Percentiles rank a stretch among this genome's conserved stretches.
These are phyloP conservation scores for Lepidothrix coronata DNA, from an alignment of 2,113 vertebrate genomes.

Conservation along the genomic window DNA sequence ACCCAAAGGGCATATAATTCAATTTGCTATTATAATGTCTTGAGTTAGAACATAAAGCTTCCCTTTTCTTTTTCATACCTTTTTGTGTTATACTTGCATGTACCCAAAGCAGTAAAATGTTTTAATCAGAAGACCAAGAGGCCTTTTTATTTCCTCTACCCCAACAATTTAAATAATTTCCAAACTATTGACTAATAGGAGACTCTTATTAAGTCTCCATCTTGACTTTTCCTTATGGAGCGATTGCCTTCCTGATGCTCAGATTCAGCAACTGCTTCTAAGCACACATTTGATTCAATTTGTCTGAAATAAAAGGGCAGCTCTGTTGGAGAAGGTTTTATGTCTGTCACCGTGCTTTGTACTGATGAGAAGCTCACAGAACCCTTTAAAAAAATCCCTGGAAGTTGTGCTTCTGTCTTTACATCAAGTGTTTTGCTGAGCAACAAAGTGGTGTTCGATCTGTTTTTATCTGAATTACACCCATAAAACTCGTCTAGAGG, in stretches of 20 bases:
- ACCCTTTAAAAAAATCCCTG: background rate
- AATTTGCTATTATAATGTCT: background rate
- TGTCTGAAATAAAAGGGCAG: background rate
- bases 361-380: background rate
- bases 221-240: background rate
- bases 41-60: background rate
- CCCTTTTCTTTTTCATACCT: background rate
- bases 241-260: background rate
- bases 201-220: background rate
- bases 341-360: background rate
- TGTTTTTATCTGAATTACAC: background rate
- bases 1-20: rapidly evolving
- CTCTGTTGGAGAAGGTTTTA: background rate
- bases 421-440: background rate
- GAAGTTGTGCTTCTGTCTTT: background rate
- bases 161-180: background rate
- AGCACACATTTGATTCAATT: background rate
- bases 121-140: background rate
- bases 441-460: background rate
- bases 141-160: background rate
- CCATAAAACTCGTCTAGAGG: background rate
- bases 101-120: background rate
- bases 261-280: background rate
- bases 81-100: background rate
- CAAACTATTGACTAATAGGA: background rate